Percentiles rank a stretch among this genome's conserved stretches.
These are phyloP conservation scores for Monochamus alternatus DNA, from an alignment of 2,888 invertebrate genomes.

Conservation along the genomic window DNA sequence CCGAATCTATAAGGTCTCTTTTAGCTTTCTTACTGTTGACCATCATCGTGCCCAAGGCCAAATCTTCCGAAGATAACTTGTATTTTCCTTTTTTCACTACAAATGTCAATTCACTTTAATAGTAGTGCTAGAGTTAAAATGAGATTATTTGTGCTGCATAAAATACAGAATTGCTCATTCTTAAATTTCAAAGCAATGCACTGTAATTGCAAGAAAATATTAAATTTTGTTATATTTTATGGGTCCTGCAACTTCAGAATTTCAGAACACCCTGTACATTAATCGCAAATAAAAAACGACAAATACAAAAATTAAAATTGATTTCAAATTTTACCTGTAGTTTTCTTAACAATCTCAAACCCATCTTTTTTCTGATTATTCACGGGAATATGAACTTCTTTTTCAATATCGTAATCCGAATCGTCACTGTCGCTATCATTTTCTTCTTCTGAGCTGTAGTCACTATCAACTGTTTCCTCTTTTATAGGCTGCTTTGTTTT, in stretches of 20 bases:
- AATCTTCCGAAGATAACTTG: constrained; percentile 87
- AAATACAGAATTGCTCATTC: too few relatives aligned
- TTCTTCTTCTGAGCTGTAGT: constrained; percentile 64
- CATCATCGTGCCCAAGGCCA: constrained; percentile 94
- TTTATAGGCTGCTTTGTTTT: constrained; percentile 38
- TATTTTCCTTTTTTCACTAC: constrained; percentile 63
- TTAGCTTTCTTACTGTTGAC: constrained; percentile 92
- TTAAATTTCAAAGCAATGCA: too few relatives aligned
- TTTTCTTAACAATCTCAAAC: constrained; percentile 80
- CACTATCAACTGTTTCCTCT: constrained; percentile 58
- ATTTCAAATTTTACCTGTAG: constrained; percentile 46
- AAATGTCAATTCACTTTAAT: too few relatives aligned
- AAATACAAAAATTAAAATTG: background rate
- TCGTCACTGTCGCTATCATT: constrained; percentile 58
- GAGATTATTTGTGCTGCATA: too few relatives aligned
- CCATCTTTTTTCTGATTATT: constrained; percentile 74
- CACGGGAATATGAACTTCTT: constrained; percentile 60
- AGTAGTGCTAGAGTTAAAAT: too few relatives aligned
- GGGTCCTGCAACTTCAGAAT: too few relatives aligned
- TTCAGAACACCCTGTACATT: too few relatives aligned
- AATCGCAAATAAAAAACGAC: constrained; percentile 9
- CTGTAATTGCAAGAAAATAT: too few relatives aligned
- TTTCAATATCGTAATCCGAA: constrained; percentile 73
- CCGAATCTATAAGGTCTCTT: constrained; percentile 91
- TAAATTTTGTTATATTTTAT: too few relatives aligned